A percentile compares a stretch with the other conserved stretches of the same genome.
phyloP scores from a whole-genome alignment of 1,140 invertebrate genomes.

The Brachionus plicatilis region DNA sequence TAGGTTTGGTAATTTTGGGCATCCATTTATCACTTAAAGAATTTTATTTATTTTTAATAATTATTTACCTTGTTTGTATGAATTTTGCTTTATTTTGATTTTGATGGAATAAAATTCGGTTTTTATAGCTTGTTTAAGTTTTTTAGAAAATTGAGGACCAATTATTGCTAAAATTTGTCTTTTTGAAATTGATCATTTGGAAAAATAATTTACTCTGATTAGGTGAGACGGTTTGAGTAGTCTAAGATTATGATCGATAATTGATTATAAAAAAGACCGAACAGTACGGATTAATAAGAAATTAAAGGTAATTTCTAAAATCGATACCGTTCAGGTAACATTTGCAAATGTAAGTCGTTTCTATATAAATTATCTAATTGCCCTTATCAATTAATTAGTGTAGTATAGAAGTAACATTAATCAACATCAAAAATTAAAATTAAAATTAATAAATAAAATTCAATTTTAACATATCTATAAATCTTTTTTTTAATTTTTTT shows the following conservation, averaged over 20 bases:
- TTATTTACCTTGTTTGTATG: background rate
- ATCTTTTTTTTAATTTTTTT: too few relatives aligned
- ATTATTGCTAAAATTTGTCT: background rate
- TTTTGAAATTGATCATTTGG: constrained; percentile 13
- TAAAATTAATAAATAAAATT: too few relatives aligned
- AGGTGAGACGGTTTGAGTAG: constrained; percentile 2
- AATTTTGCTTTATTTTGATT: background rate
- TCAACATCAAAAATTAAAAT: too few relatives aligned
- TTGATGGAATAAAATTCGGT: background rate
- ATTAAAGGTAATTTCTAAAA: background rate
- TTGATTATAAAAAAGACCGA: background rate
- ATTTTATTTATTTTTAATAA: too few relatives aligned
- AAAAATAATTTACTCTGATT: constrained; percentile 12
- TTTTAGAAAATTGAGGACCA: background rate
- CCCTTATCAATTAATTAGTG: background rate
- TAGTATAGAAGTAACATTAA: too few relatives aligned
- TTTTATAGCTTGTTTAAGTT: background rate
- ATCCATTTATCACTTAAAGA: background rate
- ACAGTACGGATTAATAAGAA: background rate
- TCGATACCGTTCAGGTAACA: background rate
- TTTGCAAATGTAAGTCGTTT: background rate
- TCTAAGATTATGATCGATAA: background rate
- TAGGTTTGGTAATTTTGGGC: background rate
- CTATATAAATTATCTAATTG: too few relatives aligned
- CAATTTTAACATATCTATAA: too few relatives aligned